These are phyloP conservation scores for Pteronura brasiliensis DNA, from an alignment of 2,113 vertebrate genomes.

Conservation along the genomic window DNA sequence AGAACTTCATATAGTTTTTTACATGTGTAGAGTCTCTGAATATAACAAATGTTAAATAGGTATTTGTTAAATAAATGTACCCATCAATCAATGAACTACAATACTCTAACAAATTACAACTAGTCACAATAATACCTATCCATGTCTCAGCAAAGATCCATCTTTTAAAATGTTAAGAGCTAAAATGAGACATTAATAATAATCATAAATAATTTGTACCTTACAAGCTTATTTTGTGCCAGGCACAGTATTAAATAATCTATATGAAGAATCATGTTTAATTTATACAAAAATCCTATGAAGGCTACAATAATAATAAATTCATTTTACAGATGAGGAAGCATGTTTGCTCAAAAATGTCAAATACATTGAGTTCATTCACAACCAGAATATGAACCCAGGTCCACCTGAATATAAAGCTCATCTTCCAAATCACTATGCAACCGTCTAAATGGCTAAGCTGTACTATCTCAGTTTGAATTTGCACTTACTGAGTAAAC, in stretches of 20 bases:
- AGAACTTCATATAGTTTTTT: background rate
- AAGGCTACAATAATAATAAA: background rate
- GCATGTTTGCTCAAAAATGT: background rate
- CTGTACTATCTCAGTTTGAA: background rate
- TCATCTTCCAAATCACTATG: background rate
- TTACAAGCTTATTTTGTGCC: background rate
- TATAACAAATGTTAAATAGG: background rate
- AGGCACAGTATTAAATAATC: background rate
- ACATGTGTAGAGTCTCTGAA: background rate
- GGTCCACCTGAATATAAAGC: background rate
- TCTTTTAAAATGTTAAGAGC: background rate
- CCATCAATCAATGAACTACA: background rate
- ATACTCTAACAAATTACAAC: background rate
- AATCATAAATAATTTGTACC: background rate
- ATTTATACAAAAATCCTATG: background rate
- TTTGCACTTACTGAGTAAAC: background rate
- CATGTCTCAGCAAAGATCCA: background rate
- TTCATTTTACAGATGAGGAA: background rate
- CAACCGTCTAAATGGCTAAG: background rate
- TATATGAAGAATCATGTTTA: background rate
- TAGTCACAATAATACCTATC: background rate
- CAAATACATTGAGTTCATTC: background rate
- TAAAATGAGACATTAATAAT: background rate
- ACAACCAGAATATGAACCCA: background rate
- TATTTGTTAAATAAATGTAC: background rate